Evolutionary conservation across 2,888 invertebrate species (phyloP), one percentile per base, ranked within the genome.

Genomic region (Caenorhabditis angaria): DNA sequence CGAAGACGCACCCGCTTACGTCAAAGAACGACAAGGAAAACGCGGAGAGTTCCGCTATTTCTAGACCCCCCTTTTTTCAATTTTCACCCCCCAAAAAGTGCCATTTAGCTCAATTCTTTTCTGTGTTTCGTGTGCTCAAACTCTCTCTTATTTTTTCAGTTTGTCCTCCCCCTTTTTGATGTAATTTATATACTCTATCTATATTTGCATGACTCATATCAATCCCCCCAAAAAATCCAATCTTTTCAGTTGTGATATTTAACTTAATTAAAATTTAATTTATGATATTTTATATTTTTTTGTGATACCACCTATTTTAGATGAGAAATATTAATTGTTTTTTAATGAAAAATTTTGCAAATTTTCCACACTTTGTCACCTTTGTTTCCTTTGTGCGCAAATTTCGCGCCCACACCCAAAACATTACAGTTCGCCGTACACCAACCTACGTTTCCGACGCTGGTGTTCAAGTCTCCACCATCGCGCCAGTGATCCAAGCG

Each of bases 21-120:
- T 87, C 61, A 87, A 85, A 76, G 80, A 85, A 61, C 81, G 87
- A 14, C 84, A 83, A 66, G 87, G 87, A 47, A 83, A 79, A 71
- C 82, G 85, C 56, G 87, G 87, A 67, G 87, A 87, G 70, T 87
- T 87, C 80, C 82, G 87, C 61, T 87, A 87, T 76, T 87, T 87
- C 70, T 87, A 74, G 55, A 50, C 24, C 27, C 14, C 77, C 5
- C 22, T 32, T 51, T n/a, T 24, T 28, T 25, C 64, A 60, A 22
- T 61, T 56, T 57, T 59, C 54, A n/a, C n/a, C n/a, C n/a, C n/a
- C n/a, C n/a, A n/a, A n/a, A n/a, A n/a, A n/a, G 62, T 61, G 63
- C 54, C 27, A 27, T 54, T 54, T 54, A 18, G n/a, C 22, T 54
- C 56, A 32, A 29, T 56, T 35, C 20, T 32, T 22, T 20, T 20